These are phyloP conservation scores for Rhizomys pruinosus DNA, from an alignment of 2,113 vertebrate species.

Conservation along the genomic window DNA sequence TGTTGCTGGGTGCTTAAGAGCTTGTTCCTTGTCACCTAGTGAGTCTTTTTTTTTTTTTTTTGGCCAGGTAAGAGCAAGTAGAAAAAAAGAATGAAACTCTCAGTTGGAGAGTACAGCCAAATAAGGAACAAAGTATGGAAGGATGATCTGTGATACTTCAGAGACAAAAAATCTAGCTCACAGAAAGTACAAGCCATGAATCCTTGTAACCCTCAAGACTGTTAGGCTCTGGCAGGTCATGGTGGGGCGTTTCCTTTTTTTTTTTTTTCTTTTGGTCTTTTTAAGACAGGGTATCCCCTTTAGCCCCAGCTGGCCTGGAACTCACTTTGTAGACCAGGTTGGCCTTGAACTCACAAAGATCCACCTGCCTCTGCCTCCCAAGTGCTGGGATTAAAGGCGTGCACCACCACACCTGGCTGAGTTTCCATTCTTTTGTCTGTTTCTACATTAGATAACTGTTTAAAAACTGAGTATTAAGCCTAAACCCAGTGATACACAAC, in stretches of 20 bases:
- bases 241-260: too few species aligned
- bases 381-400: too few species aligned
- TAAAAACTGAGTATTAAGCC: conserved; percentile 27
- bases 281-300: too few species aligned
- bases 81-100: conserved; percentile 13
- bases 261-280: too few species aligned
- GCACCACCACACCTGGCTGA: too few species aligned
- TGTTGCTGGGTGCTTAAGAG: neutral
- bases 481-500: neutral
- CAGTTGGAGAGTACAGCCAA: neutral
- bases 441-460: conserved; percentile 38
- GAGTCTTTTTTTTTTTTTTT: too few species aligned
- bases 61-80: neutral
- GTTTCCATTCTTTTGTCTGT: conserved; percentile 43
- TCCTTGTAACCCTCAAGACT: neutral
- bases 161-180: conserved; percentile 51
- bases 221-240: neutral
- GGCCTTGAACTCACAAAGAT: too few species aligned
- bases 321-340: too few species aligned
- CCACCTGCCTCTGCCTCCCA: too few species aligned
- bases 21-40: neutral
- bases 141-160: neutral
- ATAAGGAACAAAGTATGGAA: neutral
- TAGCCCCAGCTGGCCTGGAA: too few species aligned
- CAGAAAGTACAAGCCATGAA: neutral